A percentile compares a stretch with the other conserved stretches of the same genome.
These are phyloP conservation scores for Notothenia coriiceps DNA, from an alignment of 2,113 vertebrate species.

Conservation along the genomic window DNA sequence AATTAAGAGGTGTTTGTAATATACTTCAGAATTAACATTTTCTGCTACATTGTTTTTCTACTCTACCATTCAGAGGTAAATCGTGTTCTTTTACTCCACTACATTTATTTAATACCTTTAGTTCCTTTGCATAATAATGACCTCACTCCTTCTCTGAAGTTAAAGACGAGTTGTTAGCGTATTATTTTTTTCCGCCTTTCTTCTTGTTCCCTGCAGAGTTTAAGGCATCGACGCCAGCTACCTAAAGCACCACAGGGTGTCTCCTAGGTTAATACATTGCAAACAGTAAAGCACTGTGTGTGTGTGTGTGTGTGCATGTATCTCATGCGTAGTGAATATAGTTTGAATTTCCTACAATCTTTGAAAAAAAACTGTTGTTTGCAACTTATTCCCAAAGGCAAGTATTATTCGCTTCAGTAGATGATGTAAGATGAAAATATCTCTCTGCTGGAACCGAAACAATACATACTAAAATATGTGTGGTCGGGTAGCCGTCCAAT, in stretches of 20 bases:
- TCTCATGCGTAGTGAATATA: constrained; percentile 3
- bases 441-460: constrained; percentile 66
- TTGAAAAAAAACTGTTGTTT: constrained; percentile 19
- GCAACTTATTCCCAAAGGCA: constrained; percentile 41
- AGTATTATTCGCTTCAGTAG: constrained; percentile 28
- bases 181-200: constrained; percentile 11
- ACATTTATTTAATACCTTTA: too few species aligned
- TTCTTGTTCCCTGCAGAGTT: constrained; percentile 54
- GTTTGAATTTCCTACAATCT: constrained; percentile 33
- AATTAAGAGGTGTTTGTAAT: too few species aligned
- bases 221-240: constrained; percentile 20
- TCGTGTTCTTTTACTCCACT: too few species aligned
- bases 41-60: too few species aligned
- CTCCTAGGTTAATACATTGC: constrained; percentile 64
- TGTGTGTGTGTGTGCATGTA: background rate
- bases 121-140: background rate
- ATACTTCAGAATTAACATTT: too few species aligned
- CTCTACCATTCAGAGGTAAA: too few species aligned
- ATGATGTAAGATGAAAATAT: constrained; percentile 70
- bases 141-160: constrained; percentile 29
- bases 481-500: constrained; percentile 70
- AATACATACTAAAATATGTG: constrained; percentile 74
- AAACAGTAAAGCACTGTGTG: constrained; percentile 19
- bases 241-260: constrained; percentile 34
- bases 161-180: constrained; percentile 29